Evolutionary conservation across 2,797 vertebrate genomes (phyloP).

Genomic region (Basileuterus tristriatus): DNA sequence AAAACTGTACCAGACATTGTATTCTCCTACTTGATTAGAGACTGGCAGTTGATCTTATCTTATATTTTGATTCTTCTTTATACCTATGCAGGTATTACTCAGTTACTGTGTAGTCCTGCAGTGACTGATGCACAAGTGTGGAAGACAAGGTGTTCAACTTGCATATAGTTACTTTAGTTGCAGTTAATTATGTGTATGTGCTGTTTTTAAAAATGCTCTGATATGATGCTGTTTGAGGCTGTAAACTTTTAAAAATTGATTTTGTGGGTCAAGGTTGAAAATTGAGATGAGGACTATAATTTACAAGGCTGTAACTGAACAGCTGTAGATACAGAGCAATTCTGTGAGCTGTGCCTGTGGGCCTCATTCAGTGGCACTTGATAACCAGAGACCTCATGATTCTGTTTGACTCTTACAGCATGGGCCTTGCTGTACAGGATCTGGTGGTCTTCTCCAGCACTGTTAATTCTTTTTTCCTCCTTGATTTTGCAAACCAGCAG

Average conservation of each 20-base stretch:
- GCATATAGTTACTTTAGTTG: not conserved
- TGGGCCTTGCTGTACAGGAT: not conserved
- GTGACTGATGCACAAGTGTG: not conserved
- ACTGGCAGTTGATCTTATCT: not conserved
- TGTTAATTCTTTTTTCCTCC: not conserved
- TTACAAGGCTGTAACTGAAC: not conserved
- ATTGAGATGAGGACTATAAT: not conserved
- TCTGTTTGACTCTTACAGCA: not conserved
- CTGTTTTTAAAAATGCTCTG: not conserved
- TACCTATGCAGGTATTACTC: not conserved
- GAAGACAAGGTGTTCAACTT: not conserved
- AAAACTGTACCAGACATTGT: not conserved
- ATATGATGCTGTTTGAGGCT: not conserved
- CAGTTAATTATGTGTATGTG: not conserved
- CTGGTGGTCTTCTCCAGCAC: not conserved
- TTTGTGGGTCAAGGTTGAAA: not conserved
- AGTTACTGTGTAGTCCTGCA: not conserved
- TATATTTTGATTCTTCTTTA: not conserved
- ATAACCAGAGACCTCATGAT: rapidly evolving
- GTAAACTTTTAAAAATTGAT: not conserved
- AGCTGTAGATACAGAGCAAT: not conserved
- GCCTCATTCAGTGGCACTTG: not conserved
- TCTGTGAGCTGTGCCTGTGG: not conserved
- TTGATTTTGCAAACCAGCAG: not conserved
- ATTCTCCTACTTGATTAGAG: not conserved